Percentiles rank a stretch among this genome's conserved stretches.
These are phyloP conservation scores for Gastracanthus pulcherrimus DNA, from an alignment of 2,888 invertebrate genomes.

Conservation along the genomic window DNA sequence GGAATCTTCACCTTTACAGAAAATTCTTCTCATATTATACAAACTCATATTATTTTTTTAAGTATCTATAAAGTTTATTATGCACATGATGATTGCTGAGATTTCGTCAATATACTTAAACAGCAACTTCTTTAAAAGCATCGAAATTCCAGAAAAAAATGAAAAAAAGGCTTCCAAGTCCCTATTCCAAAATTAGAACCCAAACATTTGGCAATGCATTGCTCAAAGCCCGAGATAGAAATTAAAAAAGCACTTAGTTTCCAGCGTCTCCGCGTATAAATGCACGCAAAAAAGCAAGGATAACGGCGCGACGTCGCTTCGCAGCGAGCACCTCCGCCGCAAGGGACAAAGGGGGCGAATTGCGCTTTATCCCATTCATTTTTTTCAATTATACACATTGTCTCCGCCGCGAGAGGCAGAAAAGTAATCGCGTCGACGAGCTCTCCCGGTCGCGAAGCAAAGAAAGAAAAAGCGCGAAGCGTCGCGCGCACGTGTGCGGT, in stretches of 20 bases:
- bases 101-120: too few relatives aligned
- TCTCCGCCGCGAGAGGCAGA: background rate
- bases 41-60: too few relatives aligned
- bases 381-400: conserved; percentile 19
- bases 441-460: background rate
- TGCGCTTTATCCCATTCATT: conserved; percentile 10
- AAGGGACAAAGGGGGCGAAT: background rate
- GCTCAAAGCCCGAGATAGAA: background rate
- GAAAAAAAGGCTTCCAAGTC: too few relatives aligned
- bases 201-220: background rate
- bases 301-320: background rate
- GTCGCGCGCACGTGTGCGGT: too few relatives aligned
- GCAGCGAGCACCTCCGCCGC: too few relatives aligned
- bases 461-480: background rate
- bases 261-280: background rate
- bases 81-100: too few relatives aligned
- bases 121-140: too few relatives aligned
- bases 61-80: too few relatives aligned
- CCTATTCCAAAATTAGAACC: too few relatives aligned
- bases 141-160: too few relatives aligned
- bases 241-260: conserved; percentile 11
- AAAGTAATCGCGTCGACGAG: background rate
- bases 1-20: too few relatives aligned
- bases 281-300: background rate
- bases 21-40: too few relatives aligned